A percentile compares a stretch with the other conserved stretches of the same genome.
These are phyloP conservation scores for Drosophila villosipedis DNA, from an alignment of 2,888 invertebrate species.

Conservation along the genomic window DNA sequence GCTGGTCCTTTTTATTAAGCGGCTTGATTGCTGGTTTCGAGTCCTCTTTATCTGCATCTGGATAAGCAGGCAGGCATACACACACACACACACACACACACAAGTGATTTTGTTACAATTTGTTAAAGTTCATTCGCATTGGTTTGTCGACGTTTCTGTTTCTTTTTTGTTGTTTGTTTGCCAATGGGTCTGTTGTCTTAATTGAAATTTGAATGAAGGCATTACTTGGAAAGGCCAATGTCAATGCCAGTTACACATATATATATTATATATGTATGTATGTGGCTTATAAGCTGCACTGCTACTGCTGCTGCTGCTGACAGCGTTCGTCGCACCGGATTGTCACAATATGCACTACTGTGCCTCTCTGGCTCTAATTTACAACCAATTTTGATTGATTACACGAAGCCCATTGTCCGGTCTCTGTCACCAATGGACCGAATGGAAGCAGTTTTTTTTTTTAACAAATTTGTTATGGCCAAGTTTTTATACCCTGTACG, in stretches of 20 bases:
- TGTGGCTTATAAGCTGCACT: background rate
- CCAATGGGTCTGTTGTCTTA: background rate
- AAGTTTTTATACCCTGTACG: slow-evolving; percentile 28
- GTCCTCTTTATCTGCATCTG: slow-evolving; percentile 47
- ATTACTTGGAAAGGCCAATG: background rate
- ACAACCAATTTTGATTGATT: slow-evolving; percentile 84
- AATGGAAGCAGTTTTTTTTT: slow-evolving; percentile 3
- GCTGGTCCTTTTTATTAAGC: slow-evolving; percentile 47
- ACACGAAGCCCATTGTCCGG: slow-evolving; percentile 38
- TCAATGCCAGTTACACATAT: background rate
- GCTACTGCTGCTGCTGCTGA: background rate
- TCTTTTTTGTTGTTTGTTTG: background rate
- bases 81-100: background rate
- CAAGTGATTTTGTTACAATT: background rate
- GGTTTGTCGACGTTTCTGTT: background rate
- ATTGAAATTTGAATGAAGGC: slow-evolving; percentile 6
- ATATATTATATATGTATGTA: background rate
- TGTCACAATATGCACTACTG: slow-evolving; percentile 13
- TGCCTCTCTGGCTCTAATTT: slow-evolving; percentile 64
- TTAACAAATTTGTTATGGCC: slow-evolving; percentile 34
- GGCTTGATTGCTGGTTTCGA: slow-evolving; percentile 47
- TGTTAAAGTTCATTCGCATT: background rate
- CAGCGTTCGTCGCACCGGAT: background rate
- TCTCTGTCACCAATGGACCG: slow-evolving; percentile 41
- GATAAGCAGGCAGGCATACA: slow-evolving; percentile 33